Conservation (phyloP, 2,113 vertebrate genomes). For the Melanostigma gelatinosum region DNA sequence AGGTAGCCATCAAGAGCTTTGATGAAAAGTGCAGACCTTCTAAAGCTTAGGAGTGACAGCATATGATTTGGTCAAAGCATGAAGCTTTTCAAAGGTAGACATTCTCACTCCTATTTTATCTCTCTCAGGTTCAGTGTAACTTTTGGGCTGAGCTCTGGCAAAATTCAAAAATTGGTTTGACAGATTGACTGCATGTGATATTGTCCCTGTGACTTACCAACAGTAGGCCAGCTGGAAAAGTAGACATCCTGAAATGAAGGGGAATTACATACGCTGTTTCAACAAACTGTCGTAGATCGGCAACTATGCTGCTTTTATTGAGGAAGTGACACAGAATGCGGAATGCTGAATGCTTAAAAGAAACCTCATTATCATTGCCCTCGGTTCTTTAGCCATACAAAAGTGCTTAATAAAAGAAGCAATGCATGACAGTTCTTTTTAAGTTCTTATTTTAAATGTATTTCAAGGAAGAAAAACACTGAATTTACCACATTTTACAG, state of each 20-base stretch:
- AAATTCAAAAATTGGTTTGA: conserved; percentile 73
- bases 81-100: conserved; percentile 81
- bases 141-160: conserved; percentile 73
- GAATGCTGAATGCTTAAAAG: conserved; percentile 25
- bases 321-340: conserved; percentile 42
- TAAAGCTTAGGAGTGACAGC: conserved; percentile 82
- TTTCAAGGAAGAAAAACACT: conserved; percentile 9
- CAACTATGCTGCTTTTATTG: conserved; percentile 29
- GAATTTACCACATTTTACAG: neutral
- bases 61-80: conserved; percentile 84
- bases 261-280: conserved; percentile 62
- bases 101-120: conserved; percentile 74
- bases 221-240: conserved; percentile 56
- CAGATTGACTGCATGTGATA: conserved; percentile 72
- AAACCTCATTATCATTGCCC: conserved; percentile 34
- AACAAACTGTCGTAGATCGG: conserved; percentile 33
- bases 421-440: neutral
- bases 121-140: conserved; percentile 70
- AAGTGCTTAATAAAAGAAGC: conserved; percentile 13
- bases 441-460: neutral
- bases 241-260: conserved; percentile 67
- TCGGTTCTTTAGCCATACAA: conserved; percentile 16
- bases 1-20: conserved; percentile 83
- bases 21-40: conserved; percentile 84
- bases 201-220: conserved; percentile 71